Conservation (phyloP, 2,797 vertebrate genomes). For the Thamnophis elegans region DNA sequence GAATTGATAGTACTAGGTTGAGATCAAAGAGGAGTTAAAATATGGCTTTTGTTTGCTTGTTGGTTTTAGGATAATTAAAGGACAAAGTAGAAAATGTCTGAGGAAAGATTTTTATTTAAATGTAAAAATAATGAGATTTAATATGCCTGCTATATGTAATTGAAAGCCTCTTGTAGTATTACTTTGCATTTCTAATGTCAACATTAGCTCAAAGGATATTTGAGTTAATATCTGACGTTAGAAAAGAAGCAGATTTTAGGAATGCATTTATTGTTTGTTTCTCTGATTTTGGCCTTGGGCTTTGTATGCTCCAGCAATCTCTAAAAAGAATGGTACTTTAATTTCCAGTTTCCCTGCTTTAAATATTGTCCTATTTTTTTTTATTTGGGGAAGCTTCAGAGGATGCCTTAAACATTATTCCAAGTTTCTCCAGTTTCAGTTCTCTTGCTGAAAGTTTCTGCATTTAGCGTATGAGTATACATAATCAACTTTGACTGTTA, state of each 20-base stretch:
- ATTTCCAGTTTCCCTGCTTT: neutral
- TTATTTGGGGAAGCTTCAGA: neutral
- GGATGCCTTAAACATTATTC: neutral
- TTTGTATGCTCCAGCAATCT: neutral
- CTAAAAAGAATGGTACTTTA: neutral
- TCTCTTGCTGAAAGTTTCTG: neutral
- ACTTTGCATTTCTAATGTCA: neutral
- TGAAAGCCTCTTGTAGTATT: neutral
- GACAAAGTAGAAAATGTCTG: neutral
- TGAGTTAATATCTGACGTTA: neutral
- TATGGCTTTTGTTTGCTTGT: neutral
- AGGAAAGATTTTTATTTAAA: neutral
- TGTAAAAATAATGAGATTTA: neutral
- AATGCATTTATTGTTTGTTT: neutral
- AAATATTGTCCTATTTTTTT: neutral
- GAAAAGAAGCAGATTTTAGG: neutral
- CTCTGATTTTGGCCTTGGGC: neutral
- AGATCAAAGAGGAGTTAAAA: neutral
- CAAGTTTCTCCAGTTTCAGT: neutral
- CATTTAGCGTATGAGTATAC: neutral
- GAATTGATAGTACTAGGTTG: neutral
- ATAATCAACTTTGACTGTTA: neutral
- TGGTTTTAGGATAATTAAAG: neutral
- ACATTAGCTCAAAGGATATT: neutral
- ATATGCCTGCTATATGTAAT: neutral